Evolutionary conservation across 2,113 vertebrate species (phyloP), one percentile per base, ranked within the genome.

Genomic region (Sinosuthora webbiana): DNA sequence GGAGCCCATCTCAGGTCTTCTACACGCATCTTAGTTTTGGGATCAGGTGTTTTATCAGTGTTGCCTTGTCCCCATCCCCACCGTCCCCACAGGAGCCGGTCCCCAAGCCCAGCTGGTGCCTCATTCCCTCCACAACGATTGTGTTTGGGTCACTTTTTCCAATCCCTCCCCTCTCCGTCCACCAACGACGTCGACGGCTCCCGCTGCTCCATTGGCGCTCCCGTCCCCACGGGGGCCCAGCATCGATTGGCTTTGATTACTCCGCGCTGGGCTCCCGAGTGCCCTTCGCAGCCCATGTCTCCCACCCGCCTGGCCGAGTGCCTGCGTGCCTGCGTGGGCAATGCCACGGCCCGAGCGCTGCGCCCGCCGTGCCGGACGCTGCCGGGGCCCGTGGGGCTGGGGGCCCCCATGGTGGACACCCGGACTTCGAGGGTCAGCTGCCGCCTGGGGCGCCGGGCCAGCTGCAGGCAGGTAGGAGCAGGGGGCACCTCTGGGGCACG

Each of bases 201-300:
- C 70, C 2, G 39, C 67, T 2, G 90, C 91, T 91, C 87, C 91
- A 96, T 91, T 96, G 95, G 94, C 8, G 89, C 89, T 74, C 57
- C 39, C 7, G 15, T 96, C 91, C 92, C 94, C 41, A 93, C 68
- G 53, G 90, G 90, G 89, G 85, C 88, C 82, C 67, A 5, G 37
- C 83, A 98, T 97, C 52, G 97, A 98, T 69, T 5, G 52, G 35
- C 7, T 93, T 97, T 97, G 97, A 98, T 97, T 95, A 97, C 56
- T 71, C 75, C 84, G 37, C 30, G 13, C 77, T 0, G 21, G 82
- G 94, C 92, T 94, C 77, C 83, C 8, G 2, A 87, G 37, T 71
- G 97, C 93, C 97, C 97, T 98, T 97, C 16, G 94, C 94, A 80
- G 93, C 83, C 35, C 81, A 28, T 95, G 91, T 23, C 77, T 93